A percentile compares a stretch with the other conserved stretches of the same genome.
These are phyloP conservation scores for Charina bottae DNA, from an alignment of 2,113 vertebrate species.

Conservation along the genomic window DNA sequence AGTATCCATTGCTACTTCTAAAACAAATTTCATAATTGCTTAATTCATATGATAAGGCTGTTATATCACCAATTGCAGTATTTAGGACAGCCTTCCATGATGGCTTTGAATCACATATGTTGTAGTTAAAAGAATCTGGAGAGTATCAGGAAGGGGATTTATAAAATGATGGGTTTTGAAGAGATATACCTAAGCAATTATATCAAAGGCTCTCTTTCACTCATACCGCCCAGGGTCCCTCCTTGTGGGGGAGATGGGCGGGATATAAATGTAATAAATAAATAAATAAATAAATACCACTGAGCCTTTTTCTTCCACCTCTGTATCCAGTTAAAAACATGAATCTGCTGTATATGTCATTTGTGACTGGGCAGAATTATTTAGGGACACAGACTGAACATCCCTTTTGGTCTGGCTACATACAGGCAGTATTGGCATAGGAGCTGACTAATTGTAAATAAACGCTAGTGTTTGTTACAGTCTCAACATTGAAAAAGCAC, in stretches of 20 bases:
- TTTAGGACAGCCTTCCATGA: background rate
- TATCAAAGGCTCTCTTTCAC: background rate
- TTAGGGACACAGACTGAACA: constrained; percentile 11
- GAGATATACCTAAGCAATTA: background rate
- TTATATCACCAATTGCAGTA: background rate
- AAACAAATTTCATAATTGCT: background rate
- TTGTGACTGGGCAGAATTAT: background rate
- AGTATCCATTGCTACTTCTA: background rate
- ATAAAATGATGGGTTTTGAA: background rate
- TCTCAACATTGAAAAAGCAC: constrained; percentile 46
- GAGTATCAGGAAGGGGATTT: background rate
- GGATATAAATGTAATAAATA: too few relatives aligned
- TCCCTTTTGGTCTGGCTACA: constrained; percentile 5
- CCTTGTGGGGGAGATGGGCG: too few relatives aligned
- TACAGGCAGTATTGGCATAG: constrained; percentile 7
- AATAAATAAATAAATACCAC: too few relatives aligned
- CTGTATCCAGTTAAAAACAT: background rate
- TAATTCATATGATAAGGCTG: background rate
- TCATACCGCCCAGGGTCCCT: too few relatives aligned
- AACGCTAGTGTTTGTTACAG: constrained; percentile 44
- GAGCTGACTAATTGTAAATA: constrained; percentile 59
- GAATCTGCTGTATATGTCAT: background rate
- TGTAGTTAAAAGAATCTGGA: background rate
- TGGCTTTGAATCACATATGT: background rate
- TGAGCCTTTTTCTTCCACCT: background rate